These are phyloP conservation scores for Lochmaea capreae DNA, from an alignment of 2,888 invertebrate species.

Conservation along the genomic window DNA sequence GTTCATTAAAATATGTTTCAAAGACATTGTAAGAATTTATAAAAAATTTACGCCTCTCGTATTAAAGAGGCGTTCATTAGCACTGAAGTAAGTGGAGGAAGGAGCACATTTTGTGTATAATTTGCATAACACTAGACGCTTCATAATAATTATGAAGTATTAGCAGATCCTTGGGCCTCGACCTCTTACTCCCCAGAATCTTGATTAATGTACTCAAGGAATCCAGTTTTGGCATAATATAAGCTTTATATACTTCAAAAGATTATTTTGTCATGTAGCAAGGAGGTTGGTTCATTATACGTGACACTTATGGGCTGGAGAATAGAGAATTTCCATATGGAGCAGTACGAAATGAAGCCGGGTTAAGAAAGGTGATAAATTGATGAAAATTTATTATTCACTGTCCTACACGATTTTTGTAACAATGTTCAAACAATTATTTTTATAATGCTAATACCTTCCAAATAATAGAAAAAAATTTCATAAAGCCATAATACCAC, in stretches of 20 bases:
- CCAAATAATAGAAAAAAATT: no score
- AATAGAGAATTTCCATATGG: slow-evolving; percentile 27
- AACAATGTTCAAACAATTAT: no score
- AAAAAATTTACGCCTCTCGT: slow-evolving; percentile 33
- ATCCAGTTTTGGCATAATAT: slow-evolving; percentile 56
- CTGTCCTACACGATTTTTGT: no score
- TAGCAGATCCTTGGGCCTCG: slow-evolving; percentile 48
- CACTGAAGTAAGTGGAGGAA: slow-evolving; percentile 4
- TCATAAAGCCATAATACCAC: no score
- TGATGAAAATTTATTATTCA: slow-evolving; percentile 1
- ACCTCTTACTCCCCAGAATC: slow-evolving; percentile 51
- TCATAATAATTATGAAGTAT: slow-evolving; percentile 50
- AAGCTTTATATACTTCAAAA: slow-evolving; percentile 56
- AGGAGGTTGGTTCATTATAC: slow-evolving; percentile 50
- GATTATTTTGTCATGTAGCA: slow-evolving; percentile 53
- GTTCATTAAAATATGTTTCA: background rate
- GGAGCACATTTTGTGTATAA: slow-evolving; percentile 39
- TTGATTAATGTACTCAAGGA: slow-evolving; percentile 55
- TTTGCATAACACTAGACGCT: slow-evolving; percentile 48
- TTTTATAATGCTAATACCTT: no score
- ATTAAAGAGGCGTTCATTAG: slow-evolving; percentile 33
- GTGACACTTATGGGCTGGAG: slow-evolving; percentile 44
- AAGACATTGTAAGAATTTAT: background rate
- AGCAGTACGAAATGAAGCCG: slow-evolving; percentile 9
- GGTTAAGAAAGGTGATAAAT: slow-evolving; percentile 21